These are phyloP conservation scores for Agapostemon virescens DNA, from an alignment of 2,888 invertebrate genomes.

Conservation along the genomic window DNA sequence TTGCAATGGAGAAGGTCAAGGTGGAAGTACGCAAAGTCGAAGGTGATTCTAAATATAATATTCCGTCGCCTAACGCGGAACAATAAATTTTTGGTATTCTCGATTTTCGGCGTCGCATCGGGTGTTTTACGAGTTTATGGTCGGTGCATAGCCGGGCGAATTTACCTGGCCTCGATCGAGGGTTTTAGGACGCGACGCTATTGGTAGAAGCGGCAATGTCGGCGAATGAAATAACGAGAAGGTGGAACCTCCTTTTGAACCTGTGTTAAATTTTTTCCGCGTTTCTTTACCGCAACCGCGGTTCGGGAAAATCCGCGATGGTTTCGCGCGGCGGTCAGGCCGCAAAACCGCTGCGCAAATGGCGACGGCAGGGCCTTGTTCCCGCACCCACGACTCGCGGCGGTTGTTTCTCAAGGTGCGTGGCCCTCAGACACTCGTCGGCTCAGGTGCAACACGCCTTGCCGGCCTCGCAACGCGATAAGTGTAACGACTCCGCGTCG, in stretches of 20 bases:
- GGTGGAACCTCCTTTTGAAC: background rate
- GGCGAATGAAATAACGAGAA: background rate
- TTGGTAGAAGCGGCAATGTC: background rate
- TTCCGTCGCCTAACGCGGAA: too few relatives aligned
- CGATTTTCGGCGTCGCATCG: too few relatives aligned
- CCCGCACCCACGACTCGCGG: constrained; percentile 63
- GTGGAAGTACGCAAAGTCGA: too few relatives aligned
- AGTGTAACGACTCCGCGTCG: constrained; percentile 75
- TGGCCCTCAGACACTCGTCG: constrained; percentile 33
- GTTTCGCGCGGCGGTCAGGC: background rate
- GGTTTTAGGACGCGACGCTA: too few relatives aligned
- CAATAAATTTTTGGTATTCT: too few relatives aligned
- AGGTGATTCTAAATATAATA: too few relatives aligned
- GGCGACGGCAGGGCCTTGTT: constrained; percentile 43
- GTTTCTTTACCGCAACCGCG: constrained; percentile 15
- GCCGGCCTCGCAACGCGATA: constrained; percentile 71
- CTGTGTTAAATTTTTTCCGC: constrained; percentile 11
- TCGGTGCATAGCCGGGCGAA: too few relatives aligned
- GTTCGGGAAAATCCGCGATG: constrained; percentile 32
- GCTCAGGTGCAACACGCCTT: constrained; percentile 28
- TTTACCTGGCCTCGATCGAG: too few relatives aligned
- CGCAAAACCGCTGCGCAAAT: constrained; percentile 50
- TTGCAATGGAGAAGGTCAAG: too few relatives aligned
- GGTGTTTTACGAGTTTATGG: too few relatives aligned
- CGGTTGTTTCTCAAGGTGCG: constrained; percentile 58